phyloP scores from a whole-genome alignment of 2,888 invertebrate genomes.

The Drosophila putrida region DNA sequence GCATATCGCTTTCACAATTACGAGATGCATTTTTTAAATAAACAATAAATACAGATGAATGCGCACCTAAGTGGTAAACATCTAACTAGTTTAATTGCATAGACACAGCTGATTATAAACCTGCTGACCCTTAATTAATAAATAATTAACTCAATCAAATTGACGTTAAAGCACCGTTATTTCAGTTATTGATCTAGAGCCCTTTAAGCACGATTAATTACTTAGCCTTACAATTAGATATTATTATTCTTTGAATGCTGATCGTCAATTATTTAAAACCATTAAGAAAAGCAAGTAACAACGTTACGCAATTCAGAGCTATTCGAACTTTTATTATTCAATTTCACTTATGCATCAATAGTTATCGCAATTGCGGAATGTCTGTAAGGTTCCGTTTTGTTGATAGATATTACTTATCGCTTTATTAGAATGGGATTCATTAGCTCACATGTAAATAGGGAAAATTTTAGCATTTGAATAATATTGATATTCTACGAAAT shows the following conservation, averaged over 20 bases:
- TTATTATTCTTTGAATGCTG: constrained; percentile 5
- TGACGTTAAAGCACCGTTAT: constrained; percentile 11
- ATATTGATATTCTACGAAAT: neutral
- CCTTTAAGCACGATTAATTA: constrained; percentile 8
- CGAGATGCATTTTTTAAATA: constrained; percentile 28
- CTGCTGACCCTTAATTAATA: constrained; percentile 15
- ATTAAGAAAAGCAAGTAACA: neutral
- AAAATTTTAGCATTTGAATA: neutral
- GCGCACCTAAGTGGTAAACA: constrained; percentile 22
- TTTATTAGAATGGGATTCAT: neutral
- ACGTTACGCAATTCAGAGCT: neutral
- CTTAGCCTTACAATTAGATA: neutral
- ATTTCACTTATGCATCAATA: neutral
- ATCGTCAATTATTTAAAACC: constrained; percentile 3
- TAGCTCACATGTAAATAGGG: neutral
- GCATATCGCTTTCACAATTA: constrained; percentile 23
- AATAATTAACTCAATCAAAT: constrained; percentile 3
- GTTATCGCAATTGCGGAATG: neutral
- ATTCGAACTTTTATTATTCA: constrained; percentile 5
- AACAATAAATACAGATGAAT: constrained; percentile 20
- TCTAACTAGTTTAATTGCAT: constrained; percentile 43
- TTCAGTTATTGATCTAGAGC: constrained; percentile 20
- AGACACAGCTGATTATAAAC: constrained; percentile 2
- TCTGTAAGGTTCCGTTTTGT: neutral
- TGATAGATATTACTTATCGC: neutral